These are phyloP conservation scores for Euura saliciscinereae DNA, from an alignment of 1,140 invertebrate species.

Conservation along the genomic window DNA sequence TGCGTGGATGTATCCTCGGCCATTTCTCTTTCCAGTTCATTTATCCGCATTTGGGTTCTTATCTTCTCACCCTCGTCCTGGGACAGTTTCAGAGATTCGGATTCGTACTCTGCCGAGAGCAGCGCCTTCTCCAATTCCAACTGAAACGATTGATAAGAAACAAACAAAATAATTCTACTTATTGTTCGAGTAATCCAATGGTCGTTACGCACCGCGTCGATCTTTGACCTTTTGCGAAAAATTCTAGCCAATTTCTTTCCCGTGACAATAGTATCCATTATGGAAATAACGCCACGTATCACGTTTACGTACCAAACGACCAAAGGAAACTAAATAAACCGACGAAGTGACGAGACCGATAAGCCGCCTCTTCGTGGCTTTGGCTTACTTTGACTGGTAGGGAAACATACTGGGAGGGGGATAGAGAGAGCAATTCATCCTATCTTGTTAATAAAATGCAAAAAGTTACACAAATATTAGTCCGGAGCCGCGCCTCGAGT, in stretches of 20 bases:
- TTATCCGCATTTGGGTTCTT: conserved; percentile 67
- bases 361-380: too few relatives aligned
- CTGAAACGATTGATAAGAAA: conserved; percentile 51
- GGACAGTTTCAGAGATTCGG: conserved; percentile 73
- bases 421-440: neutral
- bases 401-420: neutral
- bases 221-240: neutral
- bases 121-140: conserved; percentile 84
- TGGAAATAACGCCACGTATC: too few relatives aligned
- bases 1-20: conserved; percentile 54
- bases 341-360: too few relatives aligned
- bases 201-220: neutral
- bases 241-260: neutral
- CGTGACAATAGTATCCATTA: too few relatives aligned
- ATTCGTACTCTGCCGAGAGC: conserved; percentile 80
- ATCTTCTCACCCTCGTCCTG: conserved; percentile 73
- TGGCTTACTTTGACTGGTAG: too few relatives aligned
- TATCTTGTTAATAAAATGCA: neutral
- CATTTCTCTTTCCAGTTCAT: conserved; percentile 62
- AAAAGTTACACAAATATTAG: conserved; percentile 17
- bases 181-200: neutral
- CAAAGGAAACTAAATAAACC: too few relatives aligned
- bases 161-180: neutral
- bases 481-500: neutral
- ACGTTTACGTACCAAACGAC: too few relatives aligned